Conservation (phyloP, 2,797 vertebrate genomes). For the Clarias laeviceps region DNA sequence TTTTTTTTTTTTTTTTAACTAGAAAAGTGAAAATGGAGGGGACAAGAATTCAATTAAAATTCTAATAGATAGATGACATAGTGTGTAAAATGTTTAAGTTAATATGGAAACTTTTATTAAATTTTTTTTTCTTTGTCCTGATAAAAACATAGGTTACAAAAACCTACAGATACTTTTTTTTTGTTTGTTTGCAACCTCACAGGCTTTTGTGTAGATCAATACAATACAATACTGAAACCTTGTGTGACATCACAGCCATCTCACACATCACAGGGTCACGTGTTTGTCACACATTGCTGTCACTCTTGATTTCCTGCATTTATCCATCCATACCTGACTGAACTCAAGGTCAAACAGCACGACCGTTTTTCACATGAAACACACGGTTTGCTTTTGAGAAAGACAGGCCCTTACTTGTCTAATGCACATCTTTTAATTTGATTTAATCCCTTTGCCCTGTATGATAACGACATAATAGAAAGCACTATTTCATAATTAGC, state of each 20-base stretch:
- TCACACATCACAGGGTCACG: background rate
- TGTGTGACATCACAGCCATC: background rate
- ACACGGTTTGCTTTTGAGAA: background rate
- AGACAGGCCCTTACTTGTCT: background rate
- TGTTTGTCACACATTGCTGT: slow-evolving; percentile 7
- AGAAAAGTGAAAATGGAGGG: too few species aligned
- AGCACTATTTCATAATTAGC: background rate
- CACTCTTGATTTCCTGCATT: background rate
- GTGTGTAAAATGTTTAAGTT: background rate
- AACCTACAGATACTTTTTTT: background rate
- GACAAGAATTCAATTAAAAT: background rate
- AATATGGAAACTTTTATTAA: too few species aligned
- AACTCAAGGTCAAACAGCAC: slow-evolving; percentile 12
- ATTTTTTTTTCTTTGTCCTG: background rate
- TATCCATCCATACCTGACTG: background rate
- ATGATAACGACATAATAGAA: background rate
- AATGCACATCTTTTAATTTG: background rate
- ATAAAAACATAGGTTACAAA: background rate
- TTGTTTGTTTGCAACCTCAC: background rate
- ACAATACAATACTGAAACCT: background rate
- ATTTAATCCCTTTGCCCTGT: too few species aligned
- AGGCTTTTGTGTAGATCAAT: background rate
- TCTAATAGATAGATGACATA: background rate
- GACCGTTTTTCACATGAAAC: background rate
- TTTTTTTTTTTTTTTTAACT: too few species aligned